Base-by-base conservation (phyloP, 2,797 vertebrate species). In the Cichlasoma orientale region DNA sequence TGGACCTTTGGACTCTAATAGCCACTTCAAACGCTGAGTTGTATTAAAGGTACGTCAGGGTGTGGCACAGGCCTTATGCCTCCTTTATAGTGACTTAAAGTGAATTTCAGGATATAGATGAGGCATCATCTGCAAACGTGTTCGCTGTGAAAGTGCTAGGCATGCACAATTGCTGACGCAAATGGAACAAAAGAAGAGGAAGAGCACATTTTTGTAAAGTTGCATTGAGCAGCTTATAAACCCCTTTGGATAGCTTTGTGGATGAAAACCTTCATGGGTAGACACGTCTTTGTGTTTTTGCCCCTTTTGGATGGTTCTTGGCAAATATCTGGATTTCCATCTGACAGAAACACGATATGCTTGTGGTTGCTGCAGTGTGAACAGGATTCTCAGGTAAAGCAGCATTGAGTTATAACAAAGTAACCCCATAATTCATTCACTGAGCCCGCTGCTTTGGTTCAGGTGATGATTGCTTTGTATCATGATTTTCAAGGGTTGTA, bases 111-210 rank as follows among this genome's bases (percentile, higher is more conserved):
- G 25, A 14, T 55, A 21, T 38, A 50, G 82, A 82, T 2, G 19
- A 12, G 19, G 5, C 9, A 2, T 86, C 75, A 56, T 83, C 82
- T 82, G 18, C 77, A 84, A 72, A 86, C 3, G 23, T 53, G 8
- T 4, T 27, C 41, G 16, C 57, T 74, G 44, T 76, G 6, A 79
- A 52, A 54, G 31, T 70, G 3, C 44, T 12, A 54, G 38, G 25
- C 13, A 5, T 13, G 7, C 13, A 36, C 4, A 54, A 21, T 6
- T 0, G 14, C 41, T 3, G 14, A 4, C 16, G 8, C 4, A 59
- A 27, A 33, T 44, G 9, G 11, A 57, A 63, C 16, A 16, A 8
- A 79, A 13, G 9, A 27, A 4, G 13, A 5, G 41, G 41, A 44
- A 44, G 61, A 27, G 16, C 72, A 13, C 57, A 54, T 23, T 4